These are phyloP conservation scores for Nyctibius bracteatus DNA, from an alignment of 2,113 vertebrate genomes.

Conservation along the genomic window DNA sequence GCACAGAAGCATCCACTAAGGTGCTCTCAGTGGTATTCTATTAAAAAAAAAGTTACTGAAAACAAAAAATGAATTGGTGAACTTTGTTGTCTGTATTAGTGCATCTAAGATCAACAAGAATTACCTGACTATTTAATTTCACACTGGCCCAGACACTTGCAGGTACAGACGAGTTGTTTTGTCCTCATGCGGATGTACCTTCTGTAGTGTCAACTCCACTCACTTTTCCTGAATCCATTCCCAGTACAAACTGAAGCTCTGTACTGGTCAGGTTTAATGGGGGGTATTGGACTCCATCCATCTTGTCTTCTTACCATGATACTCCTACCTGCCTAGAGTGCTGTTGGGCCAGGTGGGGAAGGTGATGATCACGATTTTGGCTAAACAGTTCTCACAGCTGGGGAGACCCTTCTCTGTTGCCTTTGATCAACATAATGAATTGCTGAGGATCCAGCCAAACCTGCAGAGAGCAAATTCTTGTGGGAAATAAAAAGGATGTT, in stretches of 20 bases:
- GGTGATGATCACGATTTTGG: not conserved
- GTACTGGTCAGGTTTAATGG: not conserved
- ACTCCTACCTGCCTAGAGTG: not conserved
- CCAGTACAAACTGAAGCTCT: not conserved
- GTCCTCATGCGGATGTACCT: accelerated
- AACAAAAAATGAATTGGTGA: not conserved
- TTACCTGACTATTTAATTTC: not conserved
- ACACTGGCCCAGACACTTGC: not conserved
- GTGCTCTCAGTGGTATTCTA: not conserved
- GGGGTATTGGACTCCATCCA: not conserved
- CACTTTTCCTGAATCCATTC: not conserved
- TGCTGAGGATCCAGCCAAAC: not conserved
- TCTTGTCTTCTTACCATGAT: not conserved
- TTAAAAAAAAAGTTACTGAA: not conserved
- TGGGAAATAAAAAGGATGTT: not conserved
- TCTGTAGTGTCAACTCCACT: not conserved
- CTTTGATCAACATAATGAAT: not conserved
- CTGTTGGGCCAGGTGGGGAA: not conserved
- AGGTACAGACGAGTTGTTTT: not conserved
- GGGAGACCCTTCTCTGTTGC: not conserved
- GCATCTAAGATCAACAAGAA: not conserved
- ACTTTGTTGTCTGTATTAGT: not conserved
- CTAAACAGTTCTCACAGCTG: not conserved
- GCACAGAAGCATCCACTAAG: not conserved
- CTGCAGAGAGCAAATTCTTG: not conserved